Base-by-base conservation (phyloP, 2,888 invertebrate species). In the Orthosia gracilis region DNA sequence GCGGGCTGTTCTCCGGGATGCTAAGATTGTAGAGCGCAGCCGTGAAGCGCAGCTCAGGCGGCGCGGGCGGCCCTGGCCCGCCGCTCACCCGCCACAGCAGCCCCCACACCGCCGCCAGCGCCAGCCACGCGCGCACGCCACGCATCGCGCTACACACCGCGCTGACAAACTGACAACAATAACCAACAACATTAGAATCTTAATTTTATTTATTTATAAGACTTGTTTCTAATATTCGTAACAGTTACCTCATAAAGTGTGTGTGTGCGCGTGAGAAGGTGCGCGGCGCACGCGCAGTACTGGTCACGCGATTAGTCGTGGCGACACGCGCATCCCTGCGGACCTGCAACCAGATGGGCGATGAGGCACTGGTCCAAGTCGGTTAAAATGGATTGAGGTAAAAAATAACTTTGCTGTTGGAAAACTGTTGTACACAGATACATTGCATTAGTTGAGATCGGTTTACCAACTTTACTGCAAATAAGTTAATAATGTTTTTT, bases 1-100 rank as follows among this genome's bases (percentile, higher is more conserved):
- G 98, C 77, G 98, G 97, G 88, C 98, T 98, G 96, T 99, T 99
- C 95, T 99, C 99, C 74, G 98, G 98, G 90, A 99, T 98, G 92
- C 98, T 98, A 89, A 98, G 98, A 97, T 99, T 99, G 97, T 99
- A 99, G 40, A 97, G 93, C 55, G 97, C 92, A 87, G 97, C 97
- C 21, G 98, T 97, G 96, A 99, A 99, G 84, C 96, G 97, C 92
- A 98, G 89, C 82, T 79, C 84, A 73, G 90, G 83, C 69, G 83
- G 97, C 92, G 87, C 97, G 97, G 23, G 98, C 97, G 96, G 82
- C 54, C 91, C 93, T 21, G 87, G 87, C 17, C 87, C 87, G 81
- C 93, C 92, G 91, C 88, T 91, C 91, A 78, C 89, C 87, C 87
- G 85, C 88, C 86, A 78, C 66, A 80, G 76, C 72, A 76, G 73